Evolutionary conservation across 2,797 vertebrate genomes (phyloP).

Genomic region (Numenius phaeopus): DNA sequence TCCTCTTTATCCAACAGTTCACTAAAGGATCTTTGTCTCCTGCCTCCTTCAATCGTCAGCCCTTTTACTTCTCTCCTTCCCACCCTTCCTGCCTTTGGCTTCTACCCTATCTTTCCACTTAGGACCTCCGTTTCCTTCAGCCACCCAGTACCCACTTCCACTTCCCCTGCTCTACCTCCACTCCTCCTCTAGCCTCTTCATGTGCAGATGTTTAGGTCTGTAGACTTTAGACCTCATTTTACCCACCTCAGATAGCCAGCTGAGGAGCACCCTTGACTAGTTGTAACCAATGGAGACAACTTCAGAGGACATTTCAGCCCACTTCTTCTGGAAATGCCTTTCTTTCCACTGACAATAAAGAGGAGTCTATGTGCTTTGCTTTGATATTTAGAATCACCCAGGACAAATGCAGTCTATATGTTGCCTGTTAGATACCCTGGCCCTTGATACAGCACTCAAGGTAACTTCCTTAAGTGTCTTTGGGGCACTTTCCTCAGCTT

Average conservation of each 20-base stretch:
- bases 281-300: not conserved
- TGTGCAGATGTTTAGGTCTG: not conserved
- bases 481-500: not conserved
- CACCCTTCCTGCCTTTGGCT: not conserved
- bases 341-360: not conserved
- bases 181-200: not conserved
- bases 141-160: not conserved
- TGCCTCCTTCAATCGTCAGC: not conserved
- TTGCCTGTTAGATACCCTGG: not conserved
- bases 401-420: not conserved
- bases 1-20: not conserved
- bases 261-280: not conserved
- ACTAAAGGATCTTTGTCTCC: not conserved
- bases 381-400: not conserved
- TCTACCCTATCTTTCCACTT: not conserved
- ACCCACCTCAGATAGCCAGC: not conserved
- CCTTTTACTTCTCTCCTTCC: not conserved
- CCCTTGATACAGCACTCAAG: rapidly evolving
- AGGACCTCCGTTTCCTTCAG: not conserved
- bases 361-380: not conserved
- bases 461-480: not conserved
- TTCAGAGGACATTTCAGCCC: not conserved
- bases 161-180: not conserved
- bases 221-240: not conserved
- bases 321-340: not conserved